phyloP scores from a whole-genome alignment of 2,113 vertebrate genomes.

The Cricetomys ansorgei region DNA sequence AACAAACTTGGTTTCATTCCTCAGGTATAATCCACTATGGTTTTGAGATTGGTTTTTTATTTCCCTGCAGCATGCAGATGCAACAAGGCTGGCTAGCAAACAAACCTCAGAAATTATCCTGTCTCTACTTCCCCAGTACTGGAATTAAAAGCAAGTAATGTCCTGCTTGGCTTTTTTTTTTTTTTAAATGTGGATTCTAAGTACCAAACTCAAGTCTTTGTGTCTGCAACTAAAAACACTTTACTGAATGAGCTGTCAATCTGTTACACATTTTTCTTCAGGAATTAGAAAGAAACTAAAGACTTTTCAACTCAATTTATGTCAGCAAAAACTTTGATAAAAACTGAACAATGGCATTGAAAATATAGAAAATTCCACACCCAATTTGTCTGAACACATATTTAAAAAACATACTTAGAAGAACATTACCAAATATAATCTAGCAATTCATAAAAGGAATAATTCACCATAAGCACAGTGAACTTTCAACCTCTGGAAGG shows the following conservation, averaged over 20 bases:
- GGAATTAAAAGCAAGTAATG: background rate
- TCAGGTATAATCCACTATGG: background rate
- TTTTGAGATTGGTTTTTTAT: background rate
- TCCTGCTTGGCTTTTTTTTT: background rate
- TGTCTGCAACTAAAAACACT: background rate
- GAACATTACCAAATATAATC: background rate
- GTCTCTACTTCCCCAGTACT: background rate
- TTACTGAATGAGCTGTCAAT: background rate
- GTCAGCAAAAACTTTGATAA: background rate
- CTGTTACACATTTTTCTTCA: background rate
- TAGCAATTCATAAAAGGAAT: background rate
- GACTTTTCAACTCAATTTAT: background rate
- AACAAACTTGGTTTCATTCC: background rate
- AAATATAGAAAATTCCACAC: background rate
- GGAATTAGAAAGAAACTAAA: background rate
- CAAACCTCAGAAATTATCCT: background rate
- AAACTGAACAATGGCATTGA: background rate
- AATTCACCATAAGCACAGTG: background rate
- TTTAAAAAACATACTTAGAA: background rate
- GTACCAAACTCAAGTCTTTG: background rate
- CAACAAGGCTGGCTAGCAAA: background rate
- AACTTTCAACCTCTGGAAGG: background rate
- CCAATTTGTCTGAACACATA: background rate
- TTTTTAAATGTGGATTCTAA: background rate
- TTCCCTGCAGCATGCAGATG: background rate